phyloP scores from a whole-genome alignment of 2,888 invertebrate species.

The Diaphora mendica region DNA sequence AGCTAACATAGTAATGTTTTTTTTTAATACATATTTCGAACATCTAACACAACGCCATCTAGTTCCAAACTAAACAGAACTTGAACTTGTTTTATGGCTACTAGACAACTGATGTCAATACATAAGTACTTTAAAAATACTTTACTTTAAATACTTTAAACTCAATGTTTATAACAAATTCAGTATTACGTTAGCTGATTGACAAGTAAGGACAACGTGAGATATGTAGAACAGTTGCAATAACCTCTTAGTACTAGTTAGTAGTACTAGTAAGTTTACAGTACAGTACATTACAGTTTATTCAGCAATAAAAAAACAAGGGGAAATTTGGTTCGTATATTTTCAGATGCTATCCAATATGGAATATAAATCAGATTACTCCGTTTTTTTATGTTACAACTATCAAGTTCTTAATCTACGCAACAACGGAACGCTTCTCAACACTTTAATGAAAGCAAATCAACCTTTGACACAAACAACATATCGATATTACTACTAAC shows the following conservation, averaged over 20 bases:
- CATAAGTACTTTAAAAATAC: too few species aligned
- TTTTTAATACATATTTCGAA: too few species aligned
- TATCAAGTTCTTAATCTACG: not conserved
- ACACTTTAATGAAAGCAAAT: not conserved
- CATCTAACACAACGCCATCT: too few species aligned
- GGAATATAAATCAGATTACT: not conserved
- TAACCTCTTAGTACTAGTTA: not conserved
- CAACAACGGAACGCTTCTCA: not conserved
- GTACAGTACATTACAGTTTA: not conserved
- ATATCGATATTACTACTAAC: not conserved
- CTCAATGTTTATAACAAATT: not conserved
- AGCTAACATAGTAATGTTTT: too few species aligned
- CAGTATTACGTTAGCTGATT: not conserved
- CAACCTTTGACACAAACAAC: not conserved
- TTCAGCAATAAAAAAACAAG: not conserved
- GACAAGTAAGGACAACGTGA: too few species aligned
- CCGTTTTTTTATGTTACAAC: not conserved
- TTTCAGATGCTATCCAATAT: not conserved
- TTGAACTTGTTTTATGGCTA: too few species aligned
- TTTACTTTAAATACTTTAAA: too few species aligned
- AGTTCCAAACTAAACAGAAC: too few species aligned
- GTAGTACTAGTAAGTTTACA: too few species aligned
- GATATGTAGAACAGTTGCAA: not conserved
- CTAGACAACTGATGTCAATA: too few species aligned
- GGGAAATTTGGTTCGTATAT: not conserved